Percentiles rank a stretch among this genome's conserved stretches.
Conservation (phyloP, 2,113 vertebrate genomes). For the Rhagologus leucostigma region DNA sequence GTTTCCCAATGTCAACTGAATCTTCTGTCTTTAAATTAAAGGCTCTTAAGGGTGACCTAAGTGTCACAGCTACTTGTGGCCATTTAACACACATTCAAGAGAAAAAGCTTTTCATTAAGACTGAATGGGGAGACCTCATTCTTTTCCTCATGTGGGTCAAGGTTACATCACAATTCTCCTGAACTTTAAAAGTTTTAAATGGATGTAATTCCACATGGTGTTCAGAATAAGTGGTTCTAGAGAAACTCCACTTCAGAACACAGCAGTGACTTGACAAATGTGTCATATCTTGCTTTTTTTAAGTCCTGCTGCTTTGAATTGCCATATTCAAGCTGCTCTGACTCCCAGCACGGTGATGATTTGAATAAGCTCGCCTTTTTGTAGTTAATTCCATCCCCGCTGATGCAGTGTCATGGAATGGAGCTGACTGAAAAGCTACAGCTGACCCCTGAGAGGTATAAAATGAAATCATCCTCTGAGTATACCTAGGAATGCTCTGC, state of each 20-base stretch:
- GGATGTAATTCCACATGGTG: not conserved
- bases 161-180: not conserved
- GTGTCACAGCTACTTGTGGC: constrained; percentile 40
- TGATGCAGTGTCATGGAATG: not conserved
- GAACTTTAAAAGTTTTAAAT: not conserved
- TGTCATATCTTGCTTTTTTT: not conserved
- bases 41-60: constrained; percentile 32
- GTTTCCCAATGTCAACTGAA: not conserved
- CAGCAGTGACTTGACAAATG: not conserved
- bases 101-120: constrained; percentile 19
- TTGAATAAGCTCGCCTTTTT: not conserved
- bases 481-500: not conserved
- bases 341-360: not conserved
- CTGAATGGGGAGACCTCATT: not conserved
- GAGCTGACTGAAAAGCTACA: not conserved
- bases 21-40: constrained; percentile 27
- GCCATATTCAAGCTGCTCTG: not conserved
- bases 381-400: not conserved
- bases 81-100: constrained; percentile 10
- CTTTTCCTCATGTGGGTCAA: not conserved
- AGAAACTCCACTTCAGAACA: not conserved
- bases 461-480: not conserved
- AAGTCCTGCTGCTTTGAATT: not conserved
- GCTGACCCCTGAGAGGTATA: not conserved
- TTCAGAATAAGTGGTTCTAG: not conserved